Conservation (phyloP, 2,797 vertebrate genomes). For the Thalassophryne amazonica region DNA sequence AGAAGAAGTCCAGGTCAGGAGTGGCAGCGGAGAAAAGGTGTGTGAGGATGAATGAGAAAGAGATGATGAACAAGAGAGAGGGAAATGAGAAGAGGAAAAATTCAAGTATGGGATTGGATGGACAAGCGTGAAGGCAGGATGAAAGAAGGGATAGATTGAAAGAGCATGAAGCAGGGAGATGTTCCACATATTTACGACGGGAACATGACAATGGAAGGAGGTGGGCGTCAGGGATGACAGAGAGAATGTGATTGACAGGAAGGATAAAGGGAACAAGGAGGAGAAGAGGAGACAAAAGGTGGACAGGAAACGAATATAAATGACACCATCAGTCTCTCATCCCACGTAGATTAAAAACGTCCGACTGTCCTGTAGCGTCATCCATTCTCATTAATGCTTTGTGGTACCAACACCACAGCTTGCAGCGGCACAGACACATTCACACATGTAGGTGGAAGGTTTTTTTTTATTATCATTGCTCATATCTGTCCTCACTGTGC, state of each 20-base stretch:
- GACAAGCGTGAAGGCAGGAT: not conserved
- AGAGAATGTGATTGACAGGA: constrained; percentile 2
- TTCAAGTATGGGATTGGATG: not conserved
- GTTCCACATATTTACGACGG: too few species aligned
- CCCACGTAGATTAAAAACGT: constrained; percentile 44
- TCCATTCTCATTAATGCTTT: constrained; percentile 22
- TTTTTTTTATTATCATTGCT: not conserved
- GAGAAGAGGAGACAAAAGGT: constrained; percentile 8
- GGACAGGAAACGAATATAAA: constrained; percentile 26
- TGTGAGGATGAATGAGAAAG: not conserved
- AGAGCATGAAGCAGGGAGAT: too few species aligned
- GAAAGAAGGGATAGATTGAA: too few species aligned
- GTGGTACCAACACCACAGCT: constrained; percentile 14
- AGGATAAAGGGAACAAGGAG: not conserved
- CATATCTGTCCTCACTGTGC: constrained; percentile 3
- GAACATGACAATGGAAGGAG: not conserved
- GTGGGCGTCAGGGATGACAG: not conserved
- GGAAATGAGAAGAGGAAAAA: not conserved
- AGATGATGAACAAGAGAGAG: not conserved
- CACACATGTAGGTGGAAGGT: constrained; percentile 31
- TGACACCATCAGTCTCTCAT: constrained; percentile 29
- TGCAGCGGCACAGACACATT: constrained; percentile 18
- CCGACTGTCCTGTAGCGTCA: constrained; percentile 5
- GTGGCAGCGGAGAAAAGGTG: not conserved
- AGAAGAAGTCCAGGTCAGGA: not conserved